phyloP scores from a whole-genome alignment of 1,140 invertebrate species.

The Zaprionus lachaisei region DNA sequence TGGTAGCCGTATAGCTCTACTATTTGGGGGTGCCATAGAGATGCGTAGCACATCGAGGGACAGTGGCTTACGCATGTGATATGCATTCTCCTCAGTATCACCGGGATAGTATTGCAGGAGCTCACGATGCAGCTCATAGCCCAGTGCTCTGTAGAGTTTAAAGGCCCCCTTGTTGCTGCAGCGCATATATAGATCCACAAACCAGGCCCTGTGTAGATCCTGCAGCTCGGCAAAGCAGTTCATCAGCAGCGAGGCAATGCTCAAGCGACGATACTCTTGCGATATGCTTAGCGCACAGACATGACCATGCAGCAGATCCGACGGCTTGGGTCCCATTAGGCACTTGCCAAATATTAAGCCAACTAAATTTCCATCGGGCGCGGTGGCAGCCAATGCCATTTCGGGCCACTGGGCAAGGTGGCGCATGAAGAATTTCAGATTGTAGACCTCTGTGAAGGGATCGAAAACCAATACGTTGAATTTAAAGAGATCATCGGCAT shows the following conservation, averaged over 20 bases:
- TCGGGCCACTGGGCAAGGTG: constrained; percentile 52
- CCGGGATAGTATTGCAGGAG: constrained; percentile 56
- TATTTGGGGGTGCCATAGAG: constrained; percentile 8
- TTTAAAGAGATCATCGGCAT: constrained; percentile 63
- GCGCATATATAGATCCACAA: constrained; percentile 50
- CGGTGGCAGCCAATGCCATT: constrained; percentile 29
- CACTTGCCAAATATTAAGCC: constrained; percentile 63
- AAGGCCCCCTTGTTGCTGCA: constrained; percentile 46
- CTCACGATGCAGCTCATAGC: constrained; percentile 36
- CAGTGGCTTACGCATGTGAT: constrained; percentile 53
- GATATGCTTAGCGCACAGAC: constrained; percentile 46
- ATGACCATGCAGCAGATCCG: constrained; percentile 34
- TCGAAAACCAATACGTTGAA: constrained; percentile 64
- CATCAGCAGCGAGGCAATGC: constrained; percentile 58
- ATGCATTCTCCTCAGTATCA: constrained; percentile 54
- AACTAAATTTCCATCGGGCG: constrained; percentile 34
- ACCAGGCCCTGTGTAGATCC: constrained; percentile 32
- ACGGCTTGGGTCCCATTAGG: neutral
- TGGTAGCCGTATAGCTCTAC: constrained; percentile 12
- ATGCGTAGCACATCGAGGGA: constrained; percentile 1
- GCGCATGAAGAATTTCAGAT: constrained; percentile 50
- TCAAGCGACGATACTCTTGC: constrained; percentile 45
- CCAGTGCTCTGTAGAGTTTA: constrained; percentile 47
- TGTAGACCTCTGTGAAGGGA: constrained; percentile 56
- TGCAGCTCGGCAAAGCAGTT: constrained; percentile 15